Evolutionary conservation across 92 coral and sea anemone genomes (phyloP).

Genomic region (Phenganax subtilis): DNA sequence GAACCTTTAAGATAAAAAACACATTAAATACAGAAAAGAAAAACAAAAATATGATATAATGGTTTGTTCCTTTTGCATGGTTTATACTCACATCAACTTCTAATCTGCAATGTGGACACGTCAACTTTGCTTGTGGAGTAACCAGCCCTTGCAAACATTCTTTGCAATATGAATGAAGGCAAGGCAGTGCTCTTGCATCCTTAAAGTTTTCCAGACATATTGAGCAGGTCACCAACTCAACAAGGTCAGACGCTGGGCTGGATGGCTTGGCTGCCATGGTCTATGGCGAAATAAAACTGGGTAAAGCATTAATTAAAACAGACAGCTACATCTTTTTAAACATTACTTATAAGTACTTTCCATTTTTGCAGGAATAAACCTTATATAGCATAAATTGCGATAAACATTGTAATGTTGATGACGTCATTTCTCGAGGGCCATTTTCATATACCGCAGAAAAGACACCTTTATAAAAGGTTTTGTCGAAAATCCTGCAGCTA

Average conservation of each 20-base stretch:
- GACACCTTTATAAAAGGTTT: too few relatives aligned
- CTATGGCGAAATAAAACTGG: neutral
- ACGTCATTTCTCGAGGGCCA: too few relatives aligned
- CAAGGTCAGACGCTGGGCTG: neutral
- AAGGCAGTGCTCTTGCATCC: constrained; percentile 37
- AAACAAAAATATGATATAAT: neutral
- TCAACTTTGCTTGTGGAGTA: constrained; percentile 25
- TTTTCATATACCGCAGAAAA: too few relatives aligned
- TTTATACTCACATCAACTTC: constrained; percentile 16
- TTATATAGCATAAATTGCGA: too few relatives aligned
- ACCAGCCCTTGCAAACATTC: constrained; percentile 26
- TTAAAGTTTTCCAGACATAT: constrained; percentile 32
- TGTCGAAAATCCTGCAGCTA: too few relatives aligned
- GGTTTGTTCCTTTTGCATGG: neutral
- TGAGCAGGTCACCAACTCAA: constrained; percentile 21
- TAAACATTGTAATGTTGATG: too few relatives aligned
- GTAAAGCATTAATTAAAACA: neutral
- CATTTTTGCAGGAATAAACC: too few relatives aligned
- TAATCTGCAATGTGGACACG: constrained; percentile 38
- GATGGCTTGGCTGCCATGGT: constrained; percentile 27
- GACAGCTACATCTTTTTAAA: too few relatives aligned
- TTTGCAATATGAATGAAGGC: constrained; percentile 33
- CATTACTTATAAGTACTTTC: too few relatives aligned
- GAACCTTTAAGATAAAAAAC: constrained; percentile 17
- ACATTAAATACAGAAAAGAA: neutral